phyloP scores from a whole-genome alignment of 30 jellyfish, hydroid and myxozoan genomes.

The Aurelia aurita complex sp. Pacific region DNA sequence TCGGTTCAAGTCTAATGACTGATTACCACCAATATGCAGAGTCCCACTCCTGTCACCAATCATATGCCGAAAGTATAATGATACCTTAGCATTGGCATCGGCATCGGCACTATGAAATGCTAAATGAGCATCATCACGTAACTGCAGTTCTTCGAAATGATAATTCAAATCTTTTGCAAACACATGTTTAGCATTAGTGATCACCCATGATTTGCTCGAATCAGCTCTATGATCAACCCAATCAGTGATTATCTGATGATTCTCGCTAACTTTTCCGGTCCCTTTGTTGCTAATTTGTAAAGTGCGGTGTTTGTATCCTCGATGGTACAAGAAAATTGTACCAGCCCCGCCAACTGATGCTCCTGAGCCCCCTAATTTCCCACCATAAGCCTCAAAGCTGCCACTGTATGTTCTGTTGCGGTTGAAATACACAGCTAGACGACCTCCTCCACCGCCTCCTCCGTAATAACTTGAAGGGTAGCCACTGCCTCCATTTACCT shows the following conservation, averaged over 20 bases:
- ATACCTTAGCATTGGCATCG: slow-evolving; percentile 10
- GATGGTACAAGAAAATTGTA: slow-evolving; percentile 54
- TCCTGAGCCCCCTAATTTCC: slow-evolving; percentile 59
- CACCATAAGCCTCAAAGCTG: slow-evolving; percentile 73
- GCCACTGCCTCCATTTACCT: slow-evolving; percentile 75
- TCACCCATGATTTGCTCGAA: slow-evolving; percentile 60
- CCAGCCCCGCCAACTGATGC: slow-evolving; percentile 81
- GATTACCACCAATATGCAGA: slow-evolving; percentile 55
- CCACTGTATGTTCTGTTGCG: slow-evolving; percentile 71
- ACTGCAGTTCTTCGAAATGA: slow-evolving; percentile 69
- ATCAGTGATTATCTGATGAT: slow-evolving; percentile 14
- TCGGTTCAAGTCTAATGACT: slow-evolving; percentile 45
- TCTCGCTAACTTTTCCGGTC: slow-evolving; percentile 22
- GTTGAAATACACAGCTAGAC: slow-evolving; percentile 55
- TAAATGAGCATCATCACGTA: slow-evolving; percentile 47
- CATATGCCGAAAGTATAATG: slow-evolving; percentile 53
- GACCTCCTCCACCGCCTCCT: slow-evolving; percentile 82
- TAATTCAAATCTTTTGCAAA: slow-evolving; percentile 56
- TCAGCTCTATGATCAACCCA: slow-evolving; percentile 42
- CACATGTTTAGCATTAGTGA: slow-evolving; percentile 43
- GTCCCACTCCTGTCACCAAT: slow-evolving; percentile 69
- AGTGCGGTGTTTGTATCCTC: slow-evolving; percentile 60
- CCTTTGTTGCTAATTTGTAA: slow-evolving; percentile 66
- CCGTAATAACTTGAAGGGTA: slow-evolving; percentile 33
- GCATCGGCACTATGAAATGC: slow-evolving; percentile 33